These are phyloP conservation scores for Synanthedon tipuliformis DNA, from an alignment of 2,888 invertebrate species.

Conservation along the genomic window DNA sequence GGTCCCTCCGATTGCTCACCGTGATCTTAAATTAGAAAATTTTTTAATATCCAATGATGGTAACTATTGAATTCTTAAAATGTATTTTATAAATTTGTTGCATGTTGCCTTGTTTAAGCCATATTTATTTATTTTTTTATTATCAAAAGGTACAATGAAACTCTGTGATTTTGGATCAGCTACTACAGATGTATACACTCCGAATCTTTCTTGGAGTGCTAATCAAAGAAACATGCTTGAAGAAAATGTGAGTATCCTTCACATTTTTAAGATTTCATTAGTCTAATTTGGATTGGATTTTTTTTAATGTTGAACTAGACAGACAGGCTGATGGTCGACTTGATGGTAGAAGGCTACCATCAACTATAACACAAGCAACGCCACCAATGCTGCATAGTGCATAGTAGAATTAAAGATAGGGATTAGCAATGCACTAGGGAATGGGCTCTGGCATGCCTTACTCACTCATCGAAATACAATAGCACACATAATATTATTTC, in stretches of 20 bases:
- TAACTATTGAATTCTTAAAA: slow-evolving; percentile 17
- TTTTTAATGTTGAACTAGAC: too few relatives aligned
- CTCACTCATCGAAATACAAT: too few relatives aligned
- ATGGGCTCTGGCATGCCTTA: too few relatives aligned
- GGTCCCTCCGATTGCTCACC: slow-evolving; percentile 90
- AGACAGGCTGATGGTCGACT: too few relatives aligned
- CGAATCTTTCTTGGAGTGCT: slow-evolving; percentile 92
- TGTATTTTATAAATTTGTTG: not conserved
- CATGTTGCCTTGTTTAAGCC: not conserved
- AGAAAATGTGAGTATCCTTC: slow-evolving; percentile 80
- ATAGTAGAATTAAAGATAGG: too few relatives aligned
- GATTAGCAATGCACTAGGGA: too few relatives aligned
- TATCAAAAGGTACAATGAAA: slow-evolving; percentile 75
- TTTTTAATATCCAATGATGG: slow-evolving; percentile 89
- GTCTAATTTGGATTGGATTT: too few relatives aligned
- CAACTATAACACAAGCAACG: too few relatives aligned
- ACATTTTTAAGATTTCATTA: too few relatives aligned
- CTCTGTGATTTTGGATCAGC: slow-evolving; percentile 98
- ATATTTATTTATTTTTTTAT: slow-evolving; percentile 1
- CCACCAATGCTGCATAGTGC: too few relatives aligned
- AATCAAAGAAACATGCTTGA: slow-evolving; percentile 91
- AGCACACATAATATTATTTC: too few relatives aligned
- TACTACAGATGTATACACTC: slow-evolving; percentile 82
- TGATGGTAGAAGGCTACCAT: too few relatives aligned
- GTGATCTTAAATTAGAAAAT: slow-evolving; percentile 97